These are phyloP conservation scores for Tanytarsus gracilentus DNA, from an alignment of 2,888 invertebrate genomes.

Conservation along the genomic window DNA sequence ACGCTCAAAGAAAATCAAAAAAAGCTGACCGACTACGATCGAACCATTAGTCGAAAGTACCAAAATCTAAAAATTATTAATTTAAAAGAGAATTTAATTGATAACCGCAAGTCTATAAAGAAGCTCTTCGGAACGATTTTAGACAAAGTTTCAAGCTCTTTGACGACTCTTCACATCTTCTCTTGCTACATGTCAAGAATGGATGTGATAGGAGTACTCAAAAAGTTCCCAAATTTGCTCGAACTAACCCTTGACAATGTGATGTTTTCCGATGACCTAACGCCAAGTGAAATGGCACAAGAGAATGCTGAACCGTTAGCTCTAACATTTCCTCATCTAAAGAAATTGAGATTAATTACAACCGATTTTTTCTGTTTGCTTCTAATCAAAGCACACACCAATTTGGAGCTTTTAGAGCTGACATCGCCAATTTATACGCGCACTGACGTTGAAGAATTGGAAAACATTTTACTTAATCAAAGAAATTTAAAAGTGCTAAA, in stretches of 20 bases:
- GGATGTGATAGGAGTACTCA: not conserved
- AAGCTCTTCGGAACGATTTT: too few species aligned
- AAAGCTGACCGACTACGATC: not conserved
- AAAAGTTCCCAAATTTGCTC: not conserved
- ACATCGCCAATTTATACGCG: not conserved
- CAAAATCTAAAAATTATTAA: not conserved
- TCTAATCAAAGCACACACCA: not conserved
- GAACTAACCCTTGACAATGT: not conserved
- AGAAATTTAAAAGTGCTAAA: not conserved
- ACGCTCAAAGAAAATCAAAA: not conserved
- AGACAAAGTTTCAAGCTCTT: too few species aligned
- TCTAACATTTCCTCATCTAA: slow-evolving; percentile 3
- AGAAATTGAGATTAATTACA: not conserved
- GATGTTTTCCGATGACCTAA: not conserved
- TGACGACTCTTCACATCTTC: not conserved
- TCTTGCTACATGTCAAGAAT: not conserved
- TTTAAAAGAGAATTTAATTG: not conserved
- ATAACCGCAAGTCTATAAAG: not conserved
- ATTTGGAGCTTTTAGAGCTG: not conserved
- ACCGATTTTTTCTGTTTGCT: slow-evolving; percentile 16
- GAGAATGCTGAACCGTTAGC: not conserved
- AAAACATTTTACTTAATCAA: slow-evolving; percentile 5
- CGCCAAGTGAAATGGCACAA: not conserved
- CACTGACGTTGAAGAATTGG: slow-evolving; percentile 11
- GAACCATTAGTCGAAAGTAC: not conserved